These are phyloP conservation scores for Jacana jacana DNA, from an alignment of 2,113 vertebrate genomes.

Conservation along the genomic window DNA sequence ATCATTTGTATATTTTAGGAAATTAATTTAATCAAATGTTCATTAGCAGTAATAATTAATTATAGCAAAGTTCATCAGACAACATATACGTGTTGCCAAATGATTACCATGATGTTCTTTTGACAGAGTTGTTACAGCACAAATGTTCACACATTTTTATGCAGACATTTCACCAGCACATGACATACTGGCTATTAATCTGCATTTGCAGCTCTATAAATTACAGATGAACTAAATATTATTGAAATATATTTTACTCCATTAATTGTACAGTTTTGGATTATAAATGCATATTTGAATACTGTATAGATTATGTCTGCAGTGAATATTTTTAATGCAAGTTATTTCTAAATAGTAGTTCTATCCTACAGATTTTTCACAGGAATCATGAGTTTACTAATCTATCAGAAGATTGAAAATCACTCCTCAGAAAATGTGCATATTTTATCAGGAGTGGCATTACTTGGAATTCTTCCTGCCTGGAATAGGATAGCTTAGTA, in stretches of 20 bases:
- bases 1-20: constrained; percentile 68
- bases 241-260: background rate
- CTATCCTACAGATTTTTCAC: background rate
- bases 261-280: background rate
- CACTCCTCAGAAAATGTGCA: background rate
- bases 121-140: constrained; percentile 68
- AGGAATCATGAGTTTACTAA: background rate
- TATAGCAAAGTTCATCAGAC: constrained; percentile 67
- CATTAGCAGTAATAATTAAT: constrained; percentile 74
- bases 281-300: background rate
- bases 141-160: constrained; percentile 63
- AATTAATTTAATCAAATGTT: constrained; percentile 78
- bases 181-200: constrained; percentile 47
- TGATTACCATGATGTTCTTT: constrained; percentile 66
- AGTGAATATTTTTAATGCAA: background rate
- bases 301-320: background rate
- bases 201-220: constrained; percentile 57
- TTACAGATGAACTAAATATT: background rate
- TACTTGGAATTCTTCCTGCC: background rate
- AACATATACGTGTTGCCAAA: constrained; percentile 57
- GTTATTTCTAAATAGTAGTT: background rate
- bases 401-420: background rate
- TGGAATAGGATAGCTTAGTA: background rate
- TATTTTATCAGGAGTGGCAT: background rate
- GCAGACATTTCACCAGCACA: constrained; percentile 26